Evolutionary conservation across 2,888 invertebrate genomes (phyloP).

Genomic region (Limulus polyphemus): DNA sequence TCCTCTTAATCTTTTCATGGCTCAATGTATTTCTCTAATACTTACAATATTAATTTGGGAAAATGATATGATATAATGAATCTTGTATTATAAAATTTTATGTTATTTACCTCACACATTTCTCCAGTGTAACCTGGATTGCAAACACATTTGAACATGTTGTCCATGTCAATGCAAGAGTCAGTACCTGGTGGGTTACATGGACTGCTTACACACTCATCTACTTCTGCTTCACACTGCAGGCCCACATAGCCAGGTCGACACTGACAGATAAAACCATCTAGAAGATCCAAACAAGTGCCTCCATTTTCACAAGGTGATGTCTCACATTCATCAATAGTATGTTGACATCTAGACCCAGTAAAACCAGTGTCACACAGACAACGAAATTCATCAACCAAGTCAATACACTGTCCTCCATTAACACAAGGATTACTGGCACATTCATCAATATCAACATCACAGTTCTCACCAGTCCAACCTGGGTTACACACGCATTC

Average conservation of each 20-base stretch:
- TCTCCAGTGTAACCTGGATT: constrained; percentile 73
- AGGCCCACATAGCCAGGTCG: constrained; percentile 57
- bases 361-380: constrained; percentile 88
- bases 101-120: constrained; percentile 51
- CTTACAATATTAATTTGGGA: neutral
- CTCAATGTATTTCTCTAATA: neutral
- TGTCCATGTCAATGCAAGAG: constrained; percentile 62
- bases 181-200: constrained; percentile 83
- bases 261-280: constrained; percentile 84
- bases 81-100: neutral
- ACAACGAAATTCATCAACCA: constrained; percentile 65
- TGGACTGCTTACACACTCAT: constrained; percentile 81
- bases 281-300: constrained; percentile 69
- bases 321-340: constrained; percentile 79
- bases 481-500: constrained; percentile 85
- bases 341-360: constrained; percentile 68
- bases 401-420: constrained; percentile 79
- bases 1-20: no score
- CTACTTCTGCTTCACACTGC: constrained; percentile 86
- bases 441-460: constrained; percentile 85
- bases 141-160: constrained; percentile 59
- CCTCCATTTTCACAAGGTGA: constrained; percentile 86
- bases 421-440: constrained; percentile 76
- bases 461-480: constrained; percentile 67
- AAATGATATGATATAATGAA: neutral